These are phyloP conservation scores for Neoscelio sp. DNA, from an alignment of 2,888 invertebrate species.

Conservation along the genomic window DNA sequence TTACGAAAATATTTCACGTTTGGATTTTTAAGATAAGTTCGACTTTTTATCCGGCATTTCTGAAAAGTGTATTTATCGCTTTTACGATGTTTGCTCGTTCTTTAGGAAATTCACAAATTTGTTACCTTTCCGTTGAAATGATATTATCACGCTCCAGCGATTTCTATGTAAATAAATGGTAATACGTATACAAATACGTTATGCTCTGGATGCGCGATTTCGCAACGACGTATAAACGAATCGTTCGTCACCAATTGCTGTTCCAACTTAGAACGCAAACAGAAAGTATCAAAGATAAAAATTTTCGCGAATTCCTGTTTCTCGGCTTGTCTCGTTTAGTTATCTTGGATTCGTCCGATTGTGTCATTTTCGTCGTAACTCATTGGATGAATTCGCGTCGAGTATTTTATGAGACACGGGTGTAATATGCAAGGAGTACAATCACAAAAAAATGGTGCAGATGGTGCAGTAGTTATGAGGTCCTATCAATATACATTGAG, in stretches of 20 bases:
- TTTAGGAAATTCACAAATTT: slow-evolving; percentile 66
- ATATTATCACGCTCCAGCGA: slow-evolving; percentile 66
- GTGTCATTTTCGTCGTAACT: background rate
- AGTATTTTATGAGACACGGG: no score
- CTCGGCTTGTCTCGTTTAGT: slow-evolving; percentile 4
- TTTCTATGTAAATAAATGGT: slow-evolving; percentile 68
- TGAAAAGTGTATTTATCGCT: slow-evolving; percentile 66
- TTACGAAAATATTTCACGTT: slow-evolving; percentile 51
- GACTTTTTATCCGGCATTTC: slow-evolving; percentile 49
- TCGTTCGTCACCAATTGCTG: slow-evolving; percentile 65
- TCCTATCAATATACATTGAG: no score
- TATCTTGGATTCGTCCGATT: background rate
- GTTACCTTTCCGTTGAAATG: slow-evolving; percentile 66
- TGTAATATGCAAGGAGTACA: no score
- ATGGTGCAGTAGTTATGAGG: no score
- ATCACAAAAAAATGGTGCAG: no score
- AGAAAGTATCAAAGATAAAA: slow-evolving; percentile 58
- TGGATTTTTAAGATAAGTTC: slow-evolving; percentile 48
- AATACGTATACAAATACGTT: slow-evolving; percentile 69
- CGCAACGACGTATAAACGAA: slow-evolving; percentile 61
- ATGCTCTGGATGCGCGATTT: slow-evolving; percentile 67
- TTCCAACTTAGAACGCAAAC: slow-evolving; percentile 59
- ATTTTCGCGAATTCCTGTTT: slow-evolving; percentile 14
- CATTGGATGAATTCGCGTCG: background rate
- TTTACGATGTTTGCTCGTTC: slow-evolving; percentile 66